These are phyloP conservation scores for Rachycentron canadum DNA, from an alignment of 2,797 vertebrate species.

Conservation along the genomic window DNA sequence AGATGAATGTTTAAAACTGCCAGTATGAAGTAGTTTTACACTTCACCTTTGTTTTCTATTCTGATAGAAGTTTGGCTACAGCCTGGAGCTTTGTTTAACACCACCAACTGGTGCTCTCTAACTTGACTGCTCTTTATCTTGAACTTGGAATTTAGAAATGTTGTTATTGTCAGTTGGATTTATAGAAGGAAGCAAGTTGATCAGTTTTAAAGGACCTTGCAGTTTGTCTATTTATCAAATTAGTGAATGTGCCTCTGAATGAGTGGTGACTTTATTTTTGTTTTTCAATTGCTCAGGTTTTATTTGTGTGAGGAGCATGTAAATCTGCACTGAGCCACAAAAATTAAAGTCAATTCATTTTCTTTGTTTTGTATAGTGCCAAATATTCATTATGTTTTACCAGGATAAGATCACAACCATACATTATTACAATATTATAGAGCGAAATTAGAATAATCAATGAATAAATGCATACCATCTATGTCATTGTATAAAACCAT, in stretches of 20 bases:
- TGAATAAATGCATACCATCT: background rate
- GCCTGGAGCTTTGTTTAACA: background rate
- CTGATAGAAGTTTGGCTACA: background rate
- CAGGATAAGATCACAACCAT: too few species aligned
- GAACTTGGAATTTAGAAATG: background rate
- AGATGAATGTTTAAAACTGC: background rate
- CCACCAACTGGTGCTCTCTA: background rate
- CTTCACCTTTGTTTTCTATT: background rate
- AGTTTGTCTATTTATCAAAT: background rate
- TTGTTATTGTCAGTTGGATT: background rate
- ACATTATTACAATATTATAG: too few species aligned
- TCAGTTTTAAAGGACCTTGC: background rate
- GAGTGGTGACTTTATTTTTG: background rate
- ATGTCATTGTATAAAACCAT: conserved; percentile 16
- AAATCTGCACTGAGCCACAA: background rate
- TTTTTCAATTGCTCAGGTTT: background rate
- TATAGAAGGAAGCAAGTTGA: background rate
- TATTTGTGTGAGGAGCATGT: background rate
- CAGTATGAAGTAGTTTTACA: background rate
- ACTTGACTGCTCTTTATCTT: background rate
- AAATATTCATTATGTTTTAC: too few species aligned
- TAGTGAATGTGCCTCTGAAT: too few species aligned
- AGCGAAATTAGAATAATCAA: background rate
- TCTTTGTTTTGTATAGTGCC: too few species aligned
- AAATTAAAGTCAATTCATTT: background rate